A percentile compares a stretch with the other conserved stretches of the same genome.
Conservation (phyloP, 2,888 invertebrate genomes). For the Kryphioiulus occultus region DNA sequence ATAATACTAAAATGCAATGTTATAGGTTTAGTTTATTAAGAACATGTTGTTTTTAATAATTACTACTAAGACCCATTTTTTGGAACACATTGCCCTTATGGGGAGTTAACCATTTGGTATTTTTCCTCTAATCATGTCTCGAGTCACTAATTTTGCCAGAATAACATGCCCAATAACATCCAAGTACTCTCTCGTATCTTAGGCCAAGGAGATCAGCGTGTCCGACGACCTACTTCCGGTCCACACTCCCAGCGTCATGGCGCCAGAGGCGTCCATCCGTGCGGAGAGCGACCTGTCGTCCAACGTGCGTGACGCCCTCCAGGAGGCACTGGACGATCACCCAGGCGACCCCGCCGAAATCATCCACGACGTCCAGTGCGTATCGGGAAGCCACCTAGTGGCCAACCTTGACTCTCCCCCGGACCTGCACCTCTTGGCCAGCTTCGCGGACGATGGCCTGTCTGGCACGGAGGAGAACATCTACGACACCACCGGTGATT, state of each 20-base stretch:
- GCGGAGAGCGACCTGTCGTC: not conserved
- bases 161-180: no score
- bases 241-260: not conserved
- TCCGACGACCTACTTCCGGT: not conserved
- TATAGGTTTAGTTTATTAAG: no score
- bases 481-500: not conserved
- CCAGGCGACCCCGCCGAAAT: not conserved
- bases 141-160: no score
- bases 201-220: not conserved
- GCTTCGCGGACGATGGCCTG: conserved; percentile 28
- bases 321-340: not conserved
- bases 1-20: no score
- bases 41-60: no score
- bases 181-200: not conserved
- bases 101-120: no score
- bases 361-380: not conserved
- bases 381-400: conserved; percentile 1
- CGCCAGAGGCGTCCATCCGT: not conserved
- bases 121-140: no score
- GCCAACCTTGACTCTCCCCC: conserved; percentile 22
- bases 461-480: not conserved
- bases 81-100: no score
- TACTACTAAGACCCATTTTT: no score
- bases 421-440: conserved; percentile 10
- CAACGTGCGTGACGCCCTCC: not conserved